A percentile compares a stretch with the other conserved stretches of the same genome.
Conservation (phyloP, 1,140 invertebrate genomes). For the Brachionus rubens region DNA sequence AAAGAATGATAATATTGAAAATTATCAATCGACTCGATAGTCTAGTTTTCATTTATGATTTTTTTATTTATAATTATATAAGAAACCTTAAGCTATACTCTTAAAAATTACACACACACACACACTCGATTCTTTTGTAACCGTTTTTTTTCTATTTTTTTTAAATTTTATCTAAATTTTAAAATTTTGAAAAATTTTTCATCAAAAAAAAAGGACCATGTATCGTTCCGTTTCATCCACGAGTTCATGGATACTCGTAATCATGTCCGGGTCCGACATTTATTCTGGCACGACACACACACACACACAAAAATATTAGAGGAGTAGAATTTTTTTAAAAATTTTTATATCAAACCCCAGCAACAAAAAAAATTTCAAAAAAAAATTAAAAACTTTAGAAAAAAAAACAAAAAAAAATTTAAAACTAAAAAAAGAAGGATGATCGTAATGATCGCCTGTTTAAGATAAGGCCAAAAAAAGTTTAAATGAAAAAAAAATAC, state of each 20-base stretch:
- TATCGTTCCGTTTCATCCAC: too few relatives aligned
- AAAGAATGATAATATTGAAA: slow-evolving; percentile 32
- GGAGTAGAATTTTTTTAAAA: slow-evolving; percentile 28
- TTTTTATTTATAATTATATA: background rate
- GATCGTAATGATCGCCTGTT: too few relatives aligned
- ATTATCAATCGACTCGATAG: slow-evolving; percentile 28
- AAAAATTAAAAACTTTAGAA: background rate
- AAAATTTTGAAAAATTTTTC: background rate
- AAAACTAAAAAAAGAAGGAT: background rate
- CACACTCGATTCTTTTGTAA: background rate
- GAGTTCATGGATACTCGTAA: too few relatives aligned
- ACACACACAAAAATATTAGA: slow-evolving; percentile 9
- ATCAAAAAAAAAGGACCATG: too few relatives aligned
- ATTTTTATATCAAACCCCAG: background rate
- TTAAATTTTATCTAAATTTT: background rate
- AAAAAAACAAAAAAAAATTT: background rate
- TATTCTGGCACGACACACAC: too few relatives aligned
- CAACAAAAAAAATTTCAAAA: slow-evolving; percentile 26
- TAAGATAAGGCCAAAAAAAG: background rate
- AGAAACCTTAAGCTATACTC: background rate
- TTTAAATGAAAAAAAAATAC: background rate
- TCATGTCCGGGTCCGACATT: too few relatives aligned
- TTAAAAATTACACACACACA: background rate
- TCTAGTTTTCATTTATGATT: background rate
- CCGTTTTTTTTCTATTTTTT: slow-evolving; percentile 30